Evolutionary conservation across 2,113 vertebrate genomes (phyloP).

Genomic region (Anas platyrhynchos): DNA sequence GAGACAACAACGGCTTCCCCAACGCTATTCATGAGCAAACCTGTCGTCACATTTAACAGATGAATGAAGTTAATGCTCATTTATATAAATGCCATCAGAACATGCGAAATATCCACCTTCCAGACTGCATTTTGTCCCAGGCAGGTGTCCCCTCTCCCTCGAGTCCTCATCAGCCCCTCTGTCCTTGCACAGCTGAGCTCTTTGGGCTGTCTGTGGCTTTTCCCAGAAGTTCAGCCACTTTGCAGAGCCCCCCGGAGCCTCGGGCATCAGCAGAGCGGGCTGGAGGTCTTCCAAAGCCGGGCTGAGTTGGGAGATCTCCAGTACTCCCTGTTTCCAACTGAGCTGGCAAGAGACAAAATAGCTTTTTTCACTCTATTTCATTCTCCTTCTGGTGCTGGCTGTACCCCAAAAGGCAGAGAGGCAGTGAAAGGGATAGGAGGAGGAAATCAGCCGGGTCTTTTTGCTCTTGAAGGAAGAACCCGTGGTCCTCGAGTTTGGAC

Average conservation of each 20-base stretch:
- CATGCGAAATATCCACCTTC: not conserved
- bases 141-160: not conserved
- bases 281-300: conserved; percentile 40
- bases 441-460: not conserved
- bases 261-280: not conserved
- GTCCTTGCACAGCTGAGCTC: not conserved
- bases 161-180: not conserved
- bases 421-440: not conserved
- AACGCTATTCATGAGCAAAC: not conserved
- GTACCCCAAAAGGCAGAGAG: not conserved
- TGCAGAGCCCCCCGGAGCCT: conserved; percentile 20
- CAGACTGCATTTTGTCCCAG: not conserved
- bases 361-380: conserved; percentile 58
- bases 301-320: conserved; percentile 26
- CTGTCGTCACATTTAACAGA: not conserved
- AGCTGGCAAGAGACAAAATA: conserved; percentile 37
- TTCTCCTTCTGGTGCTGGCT: conserved; percentile 61
- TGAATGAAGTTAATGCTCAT: not conserved
- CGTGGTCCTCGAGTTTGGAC: not conserved
- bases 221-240: conserved; percentile 19
- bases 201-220: not conserved
- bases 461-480: not conserved
- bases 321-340: conserved; percentile 35
- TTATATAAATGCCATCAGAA: not conserved
- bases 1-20: not conserved